Base-by-base conservation (phyloP, 2,888 invertebrate species). In the Andrena bucephala region DNA sequence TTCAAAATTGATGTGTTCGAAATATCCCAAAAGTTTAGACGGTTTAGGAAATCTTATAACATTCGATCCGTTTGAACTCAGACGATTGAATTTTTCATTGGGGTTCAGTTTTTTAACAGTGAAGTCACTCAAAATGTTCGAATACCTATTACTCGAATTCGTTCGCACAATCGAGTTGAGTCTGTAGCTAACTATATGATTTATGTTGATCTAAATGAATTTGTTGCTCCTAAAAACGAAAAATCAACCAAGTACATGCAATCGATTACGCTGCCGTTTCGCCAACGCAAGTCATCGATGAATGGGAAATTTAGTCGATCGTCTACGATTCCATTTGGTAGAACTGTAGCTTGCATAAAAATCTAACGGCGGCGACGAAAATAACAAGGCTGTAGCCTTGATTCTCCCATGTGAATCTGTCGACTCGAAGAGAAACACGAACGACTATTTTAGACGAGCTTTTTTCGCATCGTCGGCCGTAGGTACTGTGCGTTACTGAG, bases 361-460 rank as follows among this genome's bases (percentile, higher is more conserved):
- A 71, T 42, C n/a, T 52, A 52, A 16, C 68, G 13, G 3, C 68
- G 13, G 2, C 24, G 62, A 29, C 62, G 29, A 70, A 70, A 77
- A 72, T 77, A 77, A 72, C 65, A 29, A n/a, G 52, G 24, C 29
- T 6, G 8, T 20, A 59, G 57, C 72, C 72, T 72, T 72, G 72
- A 77, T 72, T 52, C 54, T 29, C 52, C 6, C n/a, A n/a, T 78
- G 48, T 20, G 4, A 73, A 63, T 48, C 10, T 27, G 50, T 50
- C 20, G 8, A 50, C 31, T 29, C 52, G 20, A 36, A 36, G 36
- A 20, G 60, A 57, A 67, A 42, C 60, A n/a, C 68, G 67, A 57
- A 48, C 29, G 75, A 73, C 73, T 81, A 87, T 87, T 86, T 87
- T 75, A 52, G 80, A 83, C 85, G 73, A 59, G 72, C 65, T 71